Base-by-base conservation (phyloP, 92 coral and sea anemone species). In the Isaurus tuberculatus region DNA sequence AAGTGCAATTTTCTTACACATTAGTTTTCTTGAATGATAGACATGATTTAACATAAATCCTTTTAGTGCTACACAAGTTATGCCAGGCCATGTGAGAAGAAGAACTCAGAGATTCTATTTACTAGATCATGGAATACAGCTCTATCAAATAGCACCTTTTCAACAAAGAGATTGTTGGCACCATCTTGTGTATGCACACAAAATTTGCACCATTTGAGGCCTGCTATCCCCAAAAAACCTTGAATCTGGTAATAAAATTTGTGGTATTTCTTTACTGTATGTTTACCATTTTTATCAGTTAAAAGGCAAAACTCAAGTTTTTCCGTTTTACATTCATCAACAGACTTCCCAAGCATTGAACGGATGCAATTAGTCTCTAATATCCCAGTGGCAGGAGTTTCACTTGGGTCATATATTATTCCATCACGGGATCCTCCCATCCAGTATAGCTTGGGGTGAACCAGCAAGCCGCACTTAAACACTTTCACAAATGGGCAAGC, bases 321-420 rank as follows among this genome's bases (percentile, higher is more conserved):
- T 53, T 53, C 23, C 61, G 7, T 53, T 16, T 14, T 51, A 51
- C 22, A 51, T 51, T 51, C 23, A 51, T 51, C 60, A 51, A 51
- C 60, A 51, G 60, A 51, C 60, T 51, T 53, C 26, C 57, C 25
- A 53, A 53, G 25, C 25, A 53, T 53, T 53, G 61, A 53, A 53
- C 7, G 61, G 61, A 19, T 48, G 57, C 57, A 48, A 15, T 53
- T 53, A 53, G 17, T 53, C 61, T 53, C 23, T 7, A 53, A 53
- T 53, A 10, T 53, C 27, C 61, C 23, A 53, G 25, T 53, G 61
- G 25, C 26, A 0, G 61, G 25, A 53, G 25, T 53, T 53, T 53
- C 26, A 17, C 61, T 53, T 53, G 61, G 61, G 25, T 17, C 61
- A 53, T 53, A 37, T 16, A 53, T 53, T 53, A 53, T 53, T 53